phyloP scores from a whole-genome alignment of 2,113 vertebrate genomes.

The Gambusia affinis region DNA sequence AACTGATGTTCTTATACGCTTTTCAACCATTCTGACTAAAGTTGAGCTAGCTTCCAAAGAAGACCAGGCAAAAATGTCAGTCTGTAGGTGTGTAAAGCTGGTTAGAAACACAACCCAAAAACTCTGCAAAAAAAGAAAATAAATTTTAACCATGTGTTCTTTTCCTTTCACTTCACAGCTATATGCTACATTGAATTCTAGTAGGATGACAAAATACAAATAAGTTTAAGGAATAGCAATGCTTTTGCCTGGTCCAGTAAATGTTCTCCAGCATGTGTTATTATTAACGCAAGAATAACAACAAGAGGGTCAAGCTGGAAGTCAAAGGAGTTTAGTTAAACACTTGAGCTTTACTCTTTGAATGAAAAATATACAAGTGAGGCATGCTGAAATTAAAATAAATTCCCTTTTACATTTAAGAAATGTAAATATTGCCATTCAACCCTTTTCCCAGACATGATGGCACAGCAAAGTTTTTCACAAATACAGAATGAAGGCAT shows the following conservation, averaged over 20 bases:
- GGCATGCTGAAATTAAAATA: conserved; percentile 5
- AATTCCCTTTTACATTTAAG: conserved; percentile 3
- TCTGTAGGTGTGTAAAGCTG: too few species aligned
- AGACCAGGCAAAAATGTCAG: too few species aligned
- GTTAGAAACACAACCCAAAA: too few species aligned
- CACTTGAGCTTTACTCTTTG: not conserved
- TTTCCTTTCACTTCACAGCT: too few species aligned
- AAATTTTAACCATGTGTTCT: too few species aligned
- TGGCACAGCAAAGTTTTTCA: not conserved
- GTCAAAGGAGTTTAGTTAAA: not conserved
- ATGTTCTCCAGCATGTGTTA: not conserved
- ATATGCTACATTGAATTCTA: too few species aligned
- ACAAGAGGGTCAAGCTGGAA: not conserved
- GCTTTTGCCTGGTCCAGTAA: not conserved
- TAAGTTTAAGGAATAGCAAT: not conserved
- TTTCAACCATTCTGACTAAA: too few species aligned
- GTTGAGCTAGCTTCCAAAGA: too few species aligned
- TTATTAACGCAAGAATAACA: conserved; percentile 3
- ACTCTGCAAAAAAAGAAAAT: too few species aligned
- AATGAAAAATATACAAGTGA: not conserved
- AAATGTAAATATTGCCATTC: not conserved
- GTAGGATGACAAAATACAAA: too few species aligned
- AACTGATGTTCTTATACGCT: too few species aligned
- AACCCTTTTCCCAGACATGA: conserved; percentile 1
- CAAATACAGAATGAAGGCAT: conserved; percentile 29